These are phyloP conservation scores for Microctenopoma steveboyesi DNA, from an alignment of 2,797 vertebrate genomes.

Conservation along the genomic window DNA sequence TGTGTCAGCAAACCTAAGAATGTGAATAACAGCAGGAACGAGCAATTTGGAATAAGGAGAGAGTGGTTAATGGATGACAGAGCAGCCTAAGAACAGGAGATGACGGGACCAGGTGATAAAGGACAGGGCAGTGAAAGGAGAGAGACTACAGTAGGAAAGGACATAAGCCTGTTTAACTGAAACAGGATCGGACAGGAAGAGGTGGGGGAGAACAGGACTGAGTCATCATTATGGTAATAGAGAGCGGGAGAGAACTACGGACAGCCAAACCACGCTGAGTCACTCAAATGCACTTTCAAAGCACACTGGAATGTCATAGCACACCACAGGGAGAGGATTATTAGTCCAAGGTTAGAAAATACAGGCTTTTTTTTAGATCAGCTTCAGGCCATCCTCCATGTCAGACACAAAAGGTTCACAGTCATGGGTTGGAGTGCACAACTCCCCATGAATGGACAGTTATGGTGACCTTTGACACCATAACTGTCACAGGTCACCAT, in stretches of 20 bases:
- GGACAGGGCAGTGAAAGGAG: slow-evolving; percentile 42
- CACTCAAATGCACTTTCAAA: slow-evolving; percentile 67
- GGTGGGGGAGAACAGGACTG: slow-evolving; percentile 66
- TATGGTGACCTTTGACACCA: too few species aligned
- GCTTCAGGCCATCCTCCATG: slow-evolving; percentile 21
- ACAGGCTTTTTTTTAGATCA: slow-evolving; percentile 39
- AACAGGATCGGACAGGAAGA: slow-evolving; percentile 54
- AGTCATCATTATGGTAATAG: slow-evolving; percentile 77
- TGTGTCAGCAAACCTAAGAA: slow-evolving; percentile 37
- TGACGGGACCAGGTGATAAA: slow-evolving; percentile 62
- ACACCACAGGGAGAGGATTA: slow-evolving; percentile 48
- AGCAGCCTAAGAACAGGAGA: slow-evolving; percentile 67
- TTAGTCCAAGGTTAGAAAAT: slow-evolving; percentile 67
- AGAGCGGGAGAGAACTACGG: slow-evolving; percentile 36
- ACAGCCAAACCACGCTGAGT: slow-evolving; percentile 62
- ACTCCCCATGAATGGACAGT: too few species aligned
- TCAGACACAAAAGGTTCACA: slow-evolving; percentile 14
- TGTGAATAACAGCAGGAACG: slow-evolving; percentile 24
- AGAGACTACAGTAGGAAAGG: slow-evolving; percentile 30
- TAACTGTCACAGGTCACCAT: too few species aligned
- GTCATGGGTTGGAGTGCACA: background rate
- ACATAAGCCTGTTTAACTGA: slow-evolving; percentile 34
- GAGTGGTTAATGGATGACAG: slow-evolving; percentile 48
- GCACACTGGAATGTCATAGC: slow-evolving; percentile 65
- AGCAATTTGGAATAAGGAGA: slow-evolving; percentile 18